Evolutionary conservation across 2,888 invertebrate species (phyloP), one percentile per base, ranked within the genome.

Genomic region (Cosmia pyralina): DNA sequence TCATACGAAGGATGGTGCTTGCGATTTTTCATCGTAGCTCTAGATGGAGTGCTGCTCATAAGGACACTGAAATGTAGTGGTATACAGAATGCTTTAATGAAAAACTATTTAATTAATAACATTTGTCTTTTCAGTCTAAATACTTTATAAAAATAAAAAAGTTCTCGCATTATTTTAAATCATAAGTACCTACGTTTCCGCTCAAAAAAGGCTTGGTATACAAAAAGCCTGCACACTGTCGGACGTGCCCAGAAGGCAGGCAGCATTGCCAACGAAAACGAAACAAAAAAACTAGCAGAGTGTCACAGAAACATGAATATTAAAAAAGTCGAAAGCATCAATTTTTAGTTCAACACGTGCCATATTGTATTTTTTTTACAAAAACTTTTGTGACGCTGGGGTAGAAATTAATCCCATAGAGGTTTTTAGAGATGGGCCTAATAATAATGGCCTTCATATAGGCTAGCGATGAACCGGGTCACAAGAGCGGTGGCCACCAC

Each of bases 241-340:
- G 68, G 50, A 81, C 81, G 81, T 81, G 81, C 81, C 73, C 55
- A 63, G 60, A 66, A 71, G 81, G 81, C 67, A 44, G 59, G 52
- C 72, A 72, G 52, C 68, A 77, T 64, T 72, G 69, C 81, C 68
- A 81, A 72, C 59, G 69, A 63, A 69, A 67, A 66, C 11, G n/a
- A 69, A 52, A 72, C n/a, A 80, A 71, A 76, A 63, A 72, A 70
- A 50, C 64, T 57, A 65, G 44, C 52, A 3, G n/a, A n/a, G 63
- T 76, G 67, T 72, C 66, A 76, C 64, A 64, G 64, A 64, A 81
- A 72, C 55, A 77, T 77, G 73, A 81, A 81, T 81, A 81, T 81
- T 74, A 73, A 73, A 81, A 41, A 59, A 60, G 15, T 59, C 41
- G 28, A 63, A 76, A 52, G 50, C 71, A 72, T 69, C 48, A 53